phyloP scores from a whole-genome alignment of 1,140 invertebrate genomes.

The Adelges cooleyi region DNA sequence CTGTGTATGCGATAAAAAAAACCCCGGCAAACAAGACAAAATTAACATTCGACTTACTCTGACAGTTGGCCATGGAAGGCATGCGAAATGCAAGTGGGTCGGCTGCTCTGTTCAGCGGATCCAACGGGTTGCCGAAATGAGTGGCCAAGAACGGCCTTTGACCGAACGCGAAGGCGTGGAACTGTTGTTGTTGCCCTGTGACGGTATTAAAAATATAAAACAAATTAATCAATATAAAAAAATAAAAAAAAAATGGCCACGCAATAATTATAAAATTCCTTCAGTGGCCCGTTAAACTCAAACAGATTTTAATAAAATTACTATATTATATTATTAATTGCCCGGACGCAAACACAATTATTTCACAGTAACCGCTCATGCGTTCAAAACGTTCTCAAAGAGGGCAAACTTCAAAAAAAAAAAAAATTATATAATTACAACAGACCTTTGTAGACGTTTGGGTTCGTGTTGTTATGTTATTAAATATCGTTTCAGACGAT shows the following conservation, averaged over 20 bases:
- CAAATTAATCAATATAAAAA: no score
- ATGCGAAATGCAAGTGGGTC: conserved; percentile 73
- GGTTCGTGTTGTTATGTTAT: background rate
- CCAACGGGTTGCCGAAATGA: conserved; percentile 46
- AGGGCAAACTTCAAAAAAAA: background rate
- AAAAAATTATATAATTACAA: background rate
- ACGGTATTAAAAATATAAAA: no score
- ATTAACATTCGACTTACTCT: conserved; percentile 55
- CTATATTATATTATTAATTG: no score
- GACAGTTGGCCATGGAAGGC: conserved; percentile 73
- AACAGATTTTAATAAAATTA: no score
- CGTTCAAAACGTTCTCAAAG: conserved; percentile 1
- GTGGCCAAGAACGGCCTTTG: conserved; percentile 74
- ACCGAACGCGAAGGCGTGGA: conserved; percentile 74
- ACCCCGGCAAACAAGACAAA: no score
- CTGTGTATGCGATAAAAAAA: no score
- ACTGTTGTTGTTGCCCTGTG: conserved; percentile 84
- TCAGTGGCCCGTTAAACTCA: no score
- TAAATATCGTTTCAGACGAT: background rate
- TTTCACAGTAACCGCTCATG: no score
- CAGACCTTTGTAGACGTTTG: no score
- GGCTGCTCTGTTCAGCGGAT: conserved; percentile 45
- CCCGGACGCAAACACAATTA: no score
- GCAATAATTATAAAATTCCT: no score
- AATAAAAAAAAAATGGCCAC: no score